These are phyloP conservation scores for Amphiduros pacificus DNA, from an alignment of 2,888 invertebrate species.

Conservation along the genomic window DNA sequence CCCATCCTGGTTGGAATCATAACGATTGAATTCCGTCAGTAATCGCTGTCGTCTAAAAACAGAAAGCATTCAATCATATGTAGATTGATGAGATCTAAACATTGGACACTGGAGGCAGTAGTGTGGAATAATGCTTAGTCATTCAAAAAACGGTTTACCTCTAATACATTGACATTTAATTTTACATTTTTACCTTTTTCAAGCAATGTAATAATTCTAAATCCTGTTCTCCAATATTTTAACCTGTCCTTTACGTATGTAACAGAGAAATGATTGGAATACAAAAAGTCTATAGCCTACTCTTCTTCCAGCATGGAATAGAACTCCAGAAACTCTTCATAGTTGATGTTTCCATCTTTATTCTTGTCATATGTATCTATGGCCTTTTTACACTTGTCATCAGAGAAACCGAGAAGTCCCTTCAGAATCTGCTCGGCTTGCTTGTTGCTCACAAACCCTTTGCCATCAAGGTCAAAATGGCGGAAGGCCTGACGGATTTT, in stretches of 20 bases:
- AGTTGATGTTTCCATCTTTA: slow-evolving; percentile 79
- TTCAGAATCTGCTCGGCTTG: slow-evolving; percentile 18
- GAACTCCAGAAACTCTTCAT: slow-evolving; percentile 69
- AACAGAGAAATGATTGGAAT: too few species aligned
- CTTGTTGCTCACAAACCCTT: slow-evolving; percentile 17
- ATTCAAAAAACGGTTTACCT: too few species aligned
- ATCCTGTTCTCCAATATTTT: too few species aligned
- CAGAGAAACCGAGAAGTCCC: slow-evolving; percentile 18
- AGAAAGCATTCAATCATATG: too few species aligned
- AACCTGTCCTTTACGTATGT: too few species aligned
- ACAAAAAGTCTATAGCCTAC: slow-evolving; percentile 17
- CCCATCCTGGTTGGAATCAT: slow-evolving; percentile 13
- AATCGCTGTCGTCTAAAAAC: slow-evolving; percentile 15
- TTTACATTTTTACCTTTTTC: too few species aligned
- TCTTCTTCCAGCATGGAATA: slow-evolving; percentile 27
- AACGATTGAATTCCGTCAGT: slow-evolving; percentile 5
- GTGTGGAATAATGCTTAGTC: too few species aligned
- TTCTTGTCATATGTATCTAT: slow-evolving; percentile 82
- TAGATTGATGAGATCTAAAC: too few species aligned
- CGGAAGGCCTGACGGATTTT: slow-evolving; percentile 17
- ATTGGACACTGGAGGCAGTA: too few species aligned
- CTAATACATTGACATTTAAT: too few species aligned
- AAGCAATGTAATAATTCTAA: too few species aligned
- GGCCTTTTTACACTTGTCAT: slow-evolving; percentile 59
- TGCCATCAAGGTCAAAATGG: slow-evolving; percentile 20